Percentiles rank a stretch among this genome's conserved stretches.
phyloP scores from a whole-genome alignment of 2,113 vertebrate species.

The Lasiurus cinereus region DNA sequence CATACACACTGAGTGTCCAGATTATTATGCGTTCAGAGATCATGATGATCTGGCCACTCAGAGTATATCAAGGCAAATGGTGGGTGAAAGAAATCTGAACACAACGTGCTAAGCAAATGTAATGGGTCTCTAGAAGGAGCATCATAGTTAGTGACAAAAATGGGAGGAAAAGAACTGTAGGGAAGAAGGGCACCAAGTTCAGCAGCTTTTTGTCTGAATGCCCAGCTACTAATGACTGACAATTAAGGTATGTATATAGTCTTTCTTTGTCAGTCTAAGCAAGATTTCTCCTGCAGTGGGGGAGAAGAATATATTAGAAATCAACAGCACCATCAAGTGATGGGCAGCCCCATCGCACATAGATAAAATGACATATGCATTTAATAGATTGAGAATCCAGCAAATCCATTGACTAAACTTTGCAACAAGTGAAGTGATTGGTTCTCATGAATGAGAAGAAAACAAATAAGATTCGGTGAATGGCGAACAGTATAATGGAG shows the following conservation, averaged over 20 bases:
- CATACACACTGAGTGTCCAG: too few relatives aligned
- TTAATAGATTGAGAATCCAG: not conserved
- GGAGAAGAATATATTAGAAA: not conserved
- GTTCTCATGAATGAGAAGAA: not conserved
- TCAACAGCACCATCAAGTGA: not conserved
- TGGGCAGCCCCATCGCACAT: not conserved
- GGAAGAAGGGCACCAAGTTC: not conserved
- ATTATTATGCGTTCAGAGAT: too few relatives aligned
- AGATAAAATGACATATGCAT: not conserved
- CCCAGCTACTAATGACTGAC: not conserved
- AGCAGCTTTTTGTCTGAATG: not conserved
- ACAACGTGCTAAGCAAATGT: not conserved
- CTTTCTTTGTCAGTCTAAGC: not conserved
- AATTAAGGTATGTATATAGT: not conserved
- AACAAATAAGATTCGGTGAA: not conserved
- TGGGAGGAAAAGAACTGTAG: not conserved
- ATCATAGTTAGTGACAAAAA: not conserved
- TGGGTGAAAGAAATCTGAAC: conserved; percentile 7
- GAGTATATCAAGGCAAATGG: conserved; percentile 34
- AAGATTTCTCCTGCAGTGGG: not conserved
- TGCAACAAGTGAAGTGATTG: not conserved
- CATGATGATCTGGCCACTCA: too few relatives aligned
- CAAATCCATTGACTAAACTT: not conserved
- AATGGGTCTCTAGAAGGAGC: not conserved
- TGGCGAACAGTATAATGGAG: not conserved